phyloP scores from a whole-genome alignment of 2,888 invertebrate species.

The Coenonympha arcania region DNA sequence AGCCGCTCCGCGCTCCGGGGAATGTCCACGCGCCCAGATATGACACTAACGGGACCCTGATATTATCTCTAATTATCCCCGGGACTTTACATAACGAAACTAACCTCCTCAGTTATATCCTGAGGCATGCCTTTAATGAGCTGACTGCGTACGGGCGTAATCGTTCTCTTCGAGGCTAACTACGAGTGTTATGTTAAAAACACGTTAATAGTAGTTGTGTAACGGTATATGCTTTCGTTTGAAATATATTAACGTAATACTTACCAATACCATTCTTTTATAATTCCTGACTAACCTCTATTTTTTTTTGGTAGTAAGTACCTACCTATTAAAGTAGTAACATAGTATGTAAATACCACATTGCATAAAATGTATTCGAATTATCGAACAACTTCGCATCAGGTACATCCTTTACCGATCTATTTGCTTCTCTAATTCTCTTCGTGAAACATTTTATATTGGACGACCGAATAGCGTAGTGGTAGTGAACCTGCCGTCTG shows the following conservation, averaged over 20 bases:
- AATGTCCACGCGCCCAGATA: constrained; percentile 49
- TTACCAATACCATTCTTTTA: constrained; percentile 5
- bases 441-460: too few species aligned
- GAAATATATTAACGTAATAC: constrained; percentile 7
- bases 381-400: not conserved
- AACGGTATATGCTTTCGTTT: constrained; percentile 6
- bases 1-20: constrained; percentile 46
- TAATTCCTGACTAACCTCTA: not conserved
- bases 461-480: too few species aligned
- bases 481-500: too few species aligned
- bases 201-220: constrained; percentile 5
- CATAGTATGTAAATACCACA: not conserved
- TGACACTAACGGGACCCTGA: constrained; percentile 58
- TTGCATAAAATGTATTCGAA: too few species aligned
- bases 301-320: constrained; percentile 1
- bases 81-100: constrained; percentile 2
- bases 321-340: too few species aligned
- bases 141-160: not conserved
- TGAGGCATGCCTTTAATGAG: constrained; percentile 6
- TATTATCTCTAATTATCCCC: constrained; percentile 40
- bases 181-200: not conserved
- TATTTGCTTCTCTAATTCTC: too few species aligned
- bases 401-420: too few species aligned
- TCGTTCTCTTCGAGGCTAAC: not conserved
- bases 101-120: constrained; percentile 1